Percentiles rank a stretch among this genome's conserved stretches.
Conservation (phyloP, 2,888 invertebrate species). For the Toxonevra muliebris region DNA sequence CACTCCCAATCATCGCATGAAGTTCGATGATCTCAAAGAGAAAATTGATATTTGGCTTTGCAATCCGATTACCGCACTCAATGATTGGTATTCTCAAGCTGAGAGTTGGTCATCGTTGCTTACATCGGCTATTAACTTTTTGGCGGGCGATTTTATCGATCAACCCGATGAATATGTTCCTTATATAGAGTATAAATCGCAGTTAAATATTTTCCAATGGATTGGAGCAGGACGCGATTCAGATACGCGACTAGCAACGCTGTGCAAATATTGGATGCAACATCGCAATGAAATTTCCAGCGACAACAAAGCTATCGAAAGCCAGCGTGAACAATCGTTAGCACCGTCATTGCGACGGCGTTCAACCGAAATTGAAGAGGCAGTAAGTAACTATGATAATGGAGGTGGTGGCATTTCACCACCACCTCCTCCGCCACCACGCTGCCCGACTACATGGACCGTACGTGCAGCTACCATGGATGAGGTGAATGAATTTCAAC, state of each 20-base stretch:
- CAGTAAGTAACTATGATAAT: conserved; percentile 29
- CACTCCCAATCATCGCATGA: conserved; percentile 84
- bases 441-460: conserved; percentile 84
- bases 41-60: conserved; percentile 78
- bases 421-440: conserved; percentile 68
- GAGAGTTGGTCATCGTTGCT: conserved; percentile 80
- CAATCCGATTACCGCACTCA: conserved; percentile 82
- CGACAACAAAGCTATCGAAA: background rate
- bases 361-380: conserved; percentile 56
- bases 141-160: conserved; percentile 83
- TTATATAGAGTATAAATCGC: conserved; percentile 83
- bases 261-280: conserved; percentile 84
- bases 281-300: conserved; percentile 66
- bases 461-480: conserved; percentile 81
- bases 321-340: background rate
- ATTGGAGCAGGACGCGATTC: conserved; percentile 93
- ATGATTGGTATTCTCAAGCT: conserved; percentile 79
- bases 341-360: conserved; percentile 47
- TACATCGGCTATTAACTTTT: conserved; percentile 82
- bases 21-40: conserved; percentile 78
- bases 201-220: conserved; percentile 76
- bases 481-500: conserved; percentile 80
- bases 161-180: conserved; percentile 89
- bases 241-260: conserved; percentile 76
- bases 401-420: conserved; percentile 24